Evolutionary conservation across 2,797 vertebrate genomes (phyloP).

Genomic region (Silurus lanzhouensis): DNA sequence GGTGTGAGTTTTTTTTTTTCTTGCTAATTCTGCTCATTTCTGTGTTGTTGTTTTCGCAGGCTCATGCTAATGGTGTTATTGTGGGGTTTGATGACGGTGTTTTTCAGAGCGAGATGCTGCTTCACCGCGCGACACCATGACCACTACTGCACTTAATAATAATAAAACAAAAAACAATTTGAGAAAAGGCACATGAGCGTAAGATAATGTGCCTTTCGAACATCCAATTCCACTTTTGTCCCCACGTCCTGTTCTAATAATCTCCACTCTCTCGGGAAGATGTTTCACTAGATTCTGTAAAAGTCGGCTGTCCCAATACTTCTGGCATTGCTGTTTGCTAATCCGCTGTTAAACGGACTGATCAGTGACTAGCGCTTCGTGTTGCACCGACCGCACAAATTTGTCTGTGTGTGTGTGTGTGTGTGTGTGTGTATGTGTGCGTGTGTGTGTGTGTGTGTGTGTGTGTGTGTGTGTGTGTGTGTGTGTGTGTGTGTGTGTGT

Average conservation of each 20-base stretch:
- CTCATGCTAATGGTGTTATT: background rate
- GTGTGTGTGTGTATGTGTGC: background rate
- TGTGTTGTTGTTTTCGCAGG: background rate
- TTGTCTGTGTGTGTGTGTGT: background rate
- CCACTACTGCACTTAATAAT: too few relatives aligned
- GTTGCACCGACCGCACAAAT: background rate
- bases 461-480: slow-evolving; percentile 11
- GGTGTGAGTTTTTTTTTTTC: background rate
- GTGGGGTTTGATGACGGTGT: background rate
- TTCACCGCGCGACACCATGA: too few relatives aligned
- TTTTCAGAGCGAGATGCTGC: background rate
- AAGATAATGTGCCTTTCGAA: too few relatives aligned
- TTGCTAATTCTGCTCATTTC: background rate
- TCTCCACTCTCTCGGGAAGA: too few relatives aligned
- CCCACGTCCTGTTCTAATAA: too few relatives aligned
- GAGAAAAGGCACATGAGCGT: too few relatives aligned
- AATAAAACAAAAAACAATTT: too few relatives aligned
- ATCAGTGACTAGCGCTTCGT: background rate
- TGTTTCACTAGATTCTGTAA: too few relatives aligned
- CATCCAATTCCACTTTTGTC: too few relatives aligned
- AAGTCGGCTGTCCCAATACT: background rate
- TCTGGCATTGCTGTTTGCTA: background rate
- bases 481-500: background rate
- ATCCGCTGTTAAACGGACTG: background rate
- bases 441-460: background rate